Percentiles rank a stretch among this genome's conserved stretches.
phyloP scores from a whole-genome alignment of 2,113 vertebrate species.

The Leiothrix lutea region DNA sequence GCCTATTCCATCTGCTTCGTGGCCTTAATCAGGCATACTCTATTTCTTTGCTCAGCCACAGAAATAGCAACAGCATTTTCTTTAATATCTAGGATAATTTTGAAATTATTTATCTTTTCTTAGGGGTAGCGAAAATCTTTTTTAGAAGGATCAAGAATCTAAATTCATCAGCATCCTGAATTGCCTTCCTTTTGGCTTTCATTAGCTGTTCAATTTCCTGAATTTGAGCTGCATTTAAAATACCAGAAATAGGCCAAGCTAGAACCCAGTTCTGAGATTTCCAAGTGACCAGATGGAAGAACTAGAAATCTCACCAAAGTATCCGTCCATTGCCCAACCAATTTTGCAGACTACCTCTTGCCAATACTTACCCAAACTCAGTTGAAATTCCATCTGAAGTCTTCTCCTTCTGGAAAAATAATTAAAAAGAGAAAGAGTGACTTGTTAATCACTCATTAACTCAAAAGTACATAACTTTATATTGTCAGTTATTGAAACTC shows the following conservation, averaged over 20 bases:
- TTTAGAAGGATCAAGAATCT: neutral
- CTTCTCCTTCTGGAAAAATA: neutral
- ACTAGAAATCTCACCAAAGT: neutral
- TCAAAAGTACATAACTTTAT: neutral
- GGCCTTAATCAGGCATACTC: neutral
- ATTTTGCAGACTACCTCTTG: neutral
- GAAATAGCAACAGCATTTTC: neutral
- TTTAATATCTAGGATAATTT: neutral
- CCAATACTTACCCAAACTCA: neutral
- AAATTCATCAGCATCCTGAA: neutral
- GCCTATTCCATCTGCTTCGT: neutral
- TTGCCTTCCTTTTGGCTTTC: neutral
- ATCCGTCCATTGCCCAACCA: neutral
- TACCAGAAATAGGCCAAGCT: neutral
- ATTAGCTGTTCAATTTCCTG: neutral
- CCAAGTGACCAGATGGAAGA: neutral
- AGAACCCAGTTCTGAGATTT: neutral
- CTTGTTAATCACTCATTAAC: conserved; percentile 14
- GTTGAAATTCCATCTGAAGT: neutral
- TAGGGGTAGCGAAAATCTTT: neutral
- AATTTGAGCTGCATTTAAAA: neutral
- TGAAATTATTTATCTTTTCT: neutral
- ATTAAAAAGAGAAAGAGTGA: neutral
- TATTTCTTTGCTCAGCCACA: neutral
- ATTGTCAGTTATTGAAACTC: neutral